These are phyloP conservation scores for Patella caerulea DNA, from an alignment of 2,888 invertebrate species.

Conservation along the genomic window DNA sequence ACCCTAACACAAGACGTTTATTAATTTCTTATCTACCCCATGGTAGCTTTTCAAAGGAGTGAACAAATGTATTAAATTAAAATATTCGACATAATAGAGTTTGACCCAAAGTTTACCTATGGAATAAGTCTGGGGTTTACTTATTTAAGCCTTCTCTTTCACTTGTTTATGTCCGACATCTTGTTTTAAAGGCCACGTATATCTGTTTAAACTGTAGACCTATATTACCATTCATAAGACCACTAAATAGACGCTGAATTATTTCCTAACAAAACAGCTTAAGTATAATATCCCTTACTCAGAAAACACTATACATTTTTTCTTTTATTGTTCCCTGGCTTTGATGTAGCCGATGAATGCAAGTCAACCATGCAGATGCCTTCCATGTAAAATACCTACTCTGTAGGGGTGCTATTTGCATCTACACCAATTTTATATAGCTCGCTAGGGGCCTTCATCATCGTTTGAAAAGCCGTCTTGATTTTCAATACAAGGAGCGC, in stretches of 20 bases:
- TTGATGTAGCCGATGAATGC: conserved; percentile 42
- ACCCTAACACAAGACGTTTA: too few relatives aligned
- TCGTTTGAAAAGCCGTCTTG: conserved; percentile 18
- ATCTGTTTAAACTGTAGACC: too few relatives aligned
- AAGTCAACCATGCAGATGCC: conserved; percentile 26
- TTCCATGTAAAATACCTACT: conserved; percentile 1
- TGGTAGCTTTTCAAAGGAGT: too few relatives aligned
- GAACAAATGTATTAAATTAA: too few relatives aligned
- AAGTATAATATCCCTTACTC: conserved; percentile 52
- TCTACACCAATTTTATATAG: conserved; percentile 15
- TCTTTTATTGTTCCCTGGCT: conserved; percentile 37
- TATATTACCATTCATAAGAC: background rate
- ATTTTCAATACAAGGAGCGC: conserved; percentile 9
- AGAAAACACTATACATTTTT: conserved; percentile 38
- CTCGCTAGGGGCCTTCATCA: conserved; percentile 15
- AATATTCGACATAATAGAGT: background rate
- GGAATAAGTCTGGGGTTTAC: background rate
- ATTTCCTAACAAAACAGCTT: conserved; percentile 36
- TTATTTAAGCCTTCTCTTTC: background rate
- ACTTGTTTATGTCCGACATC: too few relatives aligned
- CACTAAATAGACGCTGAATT: background rate
- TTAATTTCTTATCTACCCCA: too few relatives aligned
- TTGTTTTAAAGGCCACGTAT: too few relatives aligned
- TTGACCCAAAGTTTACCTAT: background rate
- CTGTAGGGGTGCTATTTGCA: conserved; percentile 14